Evolutionary conservation across 1,140 invertebrate species (phyloP).

Genomic region (Apis mellifera): DNA sequence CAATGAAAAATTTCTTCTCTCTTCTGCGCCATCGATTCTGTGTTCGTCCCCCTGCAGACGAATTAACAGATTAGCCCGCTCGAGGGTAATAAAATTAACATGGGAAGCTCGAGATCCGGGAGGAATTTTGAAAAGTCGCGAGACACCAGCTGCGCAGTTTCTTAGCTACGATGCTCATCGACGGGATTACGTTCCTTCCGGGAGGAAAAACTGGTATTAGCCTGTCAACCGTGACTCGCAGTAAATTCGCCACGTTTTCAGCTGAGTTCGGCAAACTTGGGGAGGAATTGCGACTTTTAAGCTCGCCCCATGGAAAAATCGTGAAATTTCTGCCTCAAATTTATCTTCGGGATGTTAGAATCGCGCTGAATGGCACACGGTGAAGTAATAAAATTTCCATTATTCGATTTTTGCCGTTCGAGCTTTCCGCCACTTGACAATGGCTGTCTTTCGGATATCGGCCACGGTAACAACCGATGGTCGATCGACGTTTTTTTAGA

Average conservation of each 20-base stretch:
- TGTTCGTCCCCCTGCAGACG: too few species aligned
- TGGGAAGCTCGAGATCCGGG: background rate
- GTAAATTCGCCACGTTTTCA: conserved; percentile 44
- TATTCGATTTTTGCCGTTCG: conserved; percentile 6
- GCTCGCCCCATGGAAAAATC: conserved; percentile 38
- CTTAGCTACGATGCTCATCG: conserved; percentile 24
- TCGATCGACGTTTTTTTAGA: background rate
- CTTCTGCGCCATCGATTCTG: background rate
- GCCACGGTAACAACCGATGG: background rate
- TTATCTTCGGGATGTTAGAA: conserved; percentile 44
- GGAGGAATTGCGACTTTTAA: conserved; percentile 33
- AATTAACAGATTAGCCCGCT: background rate
- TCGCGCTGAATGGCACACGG: conserved; percentile 13
- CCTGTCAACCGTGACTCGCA: conserved; percentile 39
- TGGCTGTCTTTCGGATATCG: background rate
- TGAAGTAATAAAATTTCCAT: conserved; percentile 34
- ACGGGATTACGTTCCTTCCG: conserved; percentile 44
- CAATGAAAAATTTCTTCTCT: background rate
- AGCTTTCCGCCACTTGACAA: background rate
- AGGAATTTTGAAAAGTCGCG: conserved; percentile 31
- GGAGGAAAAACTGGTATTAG: conserved; percentile 52
- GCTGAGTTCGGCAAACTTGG: conserved; percentile 51
- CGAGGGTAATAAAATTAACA: conserved; percentile 37
- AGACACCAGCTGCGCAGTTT: conserved; percentile 41
- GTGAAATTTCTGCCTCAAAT: conserved; percentile 39